phyloP scores from a whole-genome alignment of 2,113 vertebrate species.

The Oreochromis aureus region DNA sequence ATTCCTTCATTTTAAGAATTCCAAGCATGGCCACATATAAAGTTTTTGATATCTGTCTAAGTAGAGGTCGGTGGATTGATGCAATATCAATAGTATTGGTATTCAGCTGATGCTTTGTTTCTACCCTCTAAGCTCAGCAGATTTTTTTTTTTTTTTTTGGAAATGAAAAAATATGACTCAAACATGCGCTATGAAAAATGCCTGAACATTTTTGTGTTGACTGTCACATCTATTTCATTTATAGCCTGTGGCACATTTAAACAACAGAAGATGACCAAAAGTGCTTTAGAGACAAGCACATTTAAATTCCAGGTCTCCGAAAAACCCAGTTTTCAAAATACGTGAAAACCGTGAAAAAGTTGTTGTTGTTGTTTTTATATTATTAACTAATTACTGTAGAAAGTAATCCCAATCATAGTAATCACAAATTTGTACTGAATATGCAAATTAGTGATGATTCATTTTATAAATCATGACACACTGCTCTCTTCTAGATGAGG shows the following conservation, averaged over 20 bases:
- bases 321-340: background rate
- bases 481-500: background rate
- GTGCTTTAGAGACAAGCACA: background rate
- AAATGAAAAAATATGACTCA: background rate
- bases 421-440: background rate
- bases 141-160: background rate
- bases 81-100: background rate
- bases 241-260: background rate
- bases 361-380: fast-evolving
- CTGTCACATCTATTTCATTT: background rate
- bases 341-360: background rate
- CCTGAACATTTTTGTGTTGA: background rate
- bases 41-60: background rate
- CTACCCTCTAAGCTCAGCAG: background rate
- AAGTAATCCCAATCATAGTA: background rate
- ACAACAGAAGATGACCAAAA: background rate
- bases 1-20: background rate
- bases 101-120: background rate
- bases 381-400: background rate
- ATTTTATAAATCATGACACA: background rate
- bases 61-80: background rate
- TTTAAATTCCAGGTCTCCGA: background rate
- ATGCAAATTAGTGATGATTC: background rate
- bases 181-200: background rate
- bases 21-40: background rate